phyloP scores from a whole-genome alignment of 2,113 vertebrate genomes.

The Leucopsar rothschildi region DNA sequence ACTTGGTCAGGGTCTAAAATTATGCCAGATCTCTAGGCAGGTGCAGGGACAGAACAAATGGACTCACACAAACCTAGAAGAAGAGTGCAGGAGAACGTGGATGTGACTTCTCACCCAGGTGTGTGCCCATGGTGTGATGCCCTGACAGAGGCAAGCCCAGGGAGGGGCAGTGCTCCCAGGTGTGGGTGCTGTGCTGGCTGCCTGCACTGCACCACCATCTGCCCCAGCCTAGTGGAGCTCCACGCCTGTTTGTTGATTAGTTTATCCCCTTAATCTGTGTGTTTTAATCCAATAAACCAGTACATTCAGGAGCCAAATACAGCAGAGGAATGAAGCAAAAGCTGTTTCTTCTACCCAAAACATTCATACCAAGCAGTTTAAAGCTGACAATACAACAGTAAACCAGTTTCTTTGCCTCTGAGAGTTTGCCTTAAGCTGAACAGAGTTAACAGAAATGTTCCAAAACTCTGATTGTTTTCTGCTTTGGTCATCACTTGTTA shows the following conservation, averaged over 20 bases:
- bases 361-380: not conserved
- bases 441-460: not conserved
- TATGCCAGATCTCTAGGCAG: not conserved
- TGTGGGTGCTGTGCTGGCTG: not conserved
- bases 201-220: not conserved
- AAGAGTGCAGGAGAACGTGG: not conserved
- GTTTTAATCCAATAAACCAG: constrained; percentile 16
- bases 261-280: not conserved
- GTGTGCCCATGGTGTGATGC: not conserved
- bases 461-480: not conserved
- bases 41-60: not conserved
- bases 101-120: not conserved
- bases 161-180: not conserved
- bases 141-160: rapidly evolving
- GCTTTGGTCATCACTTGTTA: not conserved
- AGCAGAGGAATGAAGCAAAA: not conserved
- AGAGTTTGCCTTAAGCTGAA: not conserved
- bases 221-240: not conserved
- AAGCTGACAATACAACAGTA: not conserved
- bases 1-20: not conserved
- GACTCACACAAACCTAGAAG: not conserved
- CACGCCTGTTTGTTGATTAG: not conserved
- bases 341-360: not conserved
- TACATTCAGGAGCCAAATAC: not conserved
- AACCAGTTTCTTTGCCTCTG: not conserved